phyloP scores from a whole-genome alignment of 2,113 vertebrate species.

The Hiodon tergisus region DNA sequence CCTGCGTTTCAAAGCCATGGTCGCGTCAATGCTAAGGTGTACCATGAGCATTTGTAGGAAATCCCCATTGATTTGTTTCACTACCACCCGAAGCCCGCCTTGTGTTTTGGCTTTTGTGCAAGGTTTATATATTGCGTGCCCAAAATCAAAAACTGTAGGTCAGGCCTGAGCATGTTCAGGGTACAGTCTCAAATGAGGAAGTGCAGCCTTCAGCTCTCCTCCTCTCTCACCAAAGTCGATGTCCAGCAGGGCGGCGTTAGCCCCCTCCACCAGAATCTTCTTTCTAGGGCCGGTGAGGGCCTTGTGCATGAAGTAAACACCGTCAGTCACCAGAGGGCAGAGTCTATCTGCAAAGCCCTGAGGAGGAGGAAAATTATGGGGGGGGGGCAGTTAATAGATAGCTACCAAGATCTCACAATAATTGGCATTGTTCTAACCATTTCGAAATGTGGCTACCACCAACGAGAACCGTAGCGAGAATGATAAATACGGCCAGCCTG shows the following conservation, averaged over 20 bases:
- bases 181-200: neutral
- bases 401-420: too few relatives aligned
- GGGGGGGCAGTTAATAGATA: too few relatives aligned
- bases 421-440: neutral
- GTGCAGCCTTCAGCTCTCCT: neutral
- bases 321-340: conserved; percentile 68
- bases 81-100: too few relatives aligned
- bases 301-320: conserved; percentile 74
- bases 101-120: too few relatives aligned
- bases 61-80: too few relatives aligned
- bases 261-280: conserved; percentile 75
- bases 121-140: too few relatives aligned
- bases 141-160: too few relatives aligned
- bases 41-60: too few relatives aligned
- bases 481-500: neutral
- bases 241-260: conserved; percentile 71
- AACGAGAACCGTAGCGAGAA: neutral
- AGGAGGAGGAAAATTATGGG: too few relatives aligned
- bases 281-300: conserved; percentile 68
- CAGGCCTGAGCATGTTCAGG: neutral
- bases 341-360: conserved; percentile 58
- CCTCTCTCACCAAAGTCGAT: conserved; percentile 69
- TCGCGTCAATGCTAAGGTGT: too few relatives aligned
- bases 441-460: neutral
- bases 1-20: neutral